Evolutionary conservation across 2,888 invertebrate genomes (phyloP).

Genomic region (Stenodera caucasica): DNA sequence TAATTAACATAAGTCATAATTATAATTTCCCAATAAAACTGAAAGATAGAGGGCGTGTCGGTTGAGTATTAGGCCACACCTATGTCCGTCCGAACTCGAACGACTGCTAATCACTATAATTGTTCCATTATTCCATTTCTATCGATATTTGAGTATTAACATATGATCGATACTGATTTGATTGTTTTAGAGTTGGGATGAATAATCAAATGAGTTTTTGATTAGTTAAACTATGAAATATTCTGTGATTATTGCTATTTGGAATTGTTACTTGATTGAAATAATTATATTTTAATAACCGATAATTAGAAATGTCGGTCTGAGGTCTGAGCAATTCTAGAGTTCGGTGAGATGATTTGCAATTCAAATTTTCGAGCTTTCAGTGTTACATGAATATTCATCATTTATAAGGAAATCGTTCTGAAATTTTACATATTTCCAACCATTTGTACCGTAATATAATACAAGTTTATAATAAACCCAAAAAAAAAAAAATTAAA

Average conservation of each 20-base stretch:
- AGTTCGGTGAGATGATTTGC: conserved; percentile 42
- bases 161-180: too few species aligned
- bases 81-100: too few species aligned
- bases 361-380: conserved; percentile 41
- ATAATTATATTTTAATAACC: conserved; percentile 49
- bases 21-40: too few species aligned
- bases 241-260: conserved; percentile 1
- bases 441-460: conserved; percentile 29
- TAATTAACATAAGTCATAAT: too few species aligned
- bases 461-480: conserved; percentile 22
- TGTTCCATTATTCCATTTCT: too few species aligned
- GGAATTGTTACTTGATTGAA: conserved; percentile 23
- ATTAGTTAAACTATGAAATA: too few species aligned
- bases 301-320: conserved; percentile 44
- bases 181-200: too few species aligned
- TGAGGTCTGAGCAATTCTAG: conserved; percentile 38
- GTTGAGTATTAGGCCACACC: too few species aligned
- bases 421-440: conserved; percentile 48
- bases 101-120: too few species aligned
- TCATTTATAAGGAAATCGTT: conserved; percentile 42
- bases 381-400: conserved; percentile 46
- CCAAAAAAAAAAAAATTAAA: neutral
- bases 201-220: too few species aligned
- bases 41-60: too few species aligned
- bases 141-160: too few species aligned